Conservation (phyloP, 2,888 invertebrate species). For the Rotaria magnacalcarata region DNA sequence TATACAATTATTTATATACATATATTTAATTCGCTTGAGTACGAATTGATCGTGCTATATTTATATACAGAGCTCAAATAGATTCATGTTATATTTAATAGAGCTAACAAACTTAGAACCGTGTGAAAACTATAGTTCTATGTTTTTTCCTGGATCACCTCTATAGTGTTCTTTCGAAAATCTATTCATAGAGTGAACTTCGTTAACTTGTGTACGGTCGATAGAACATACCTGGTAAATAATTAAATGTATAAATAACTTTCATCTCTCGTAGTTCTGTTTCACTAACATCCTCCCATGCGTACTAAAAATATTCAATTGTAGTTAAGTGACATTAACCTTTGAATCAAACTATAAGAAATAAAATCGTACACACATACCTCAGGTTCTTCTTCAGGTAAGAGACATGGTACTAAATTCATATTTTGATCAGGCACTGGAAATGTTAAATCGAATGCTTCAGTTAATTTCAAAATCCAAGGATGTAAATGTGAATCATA, state of each 20-base stretch:
- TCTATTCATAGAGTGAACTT: too few relatives aligned
- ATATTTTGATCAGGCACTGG: slow-evolving; percentile 49
- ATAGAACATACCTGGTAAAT: slow-evolving; percentile 51
- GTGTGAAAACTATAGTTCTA: too few relatives aligned
- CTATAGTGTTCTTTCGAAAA: too few relatives aligned
- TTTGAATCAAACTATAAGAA: slow-evolving; percentile 33
- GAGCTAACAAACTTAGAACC: too few relatives aligned
- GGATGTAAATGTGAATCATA: slow-evolving; percentile 49
- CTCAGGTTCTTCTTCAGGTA: slow-evolving; percentile 55
- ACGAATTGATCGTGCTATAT: too few relatives aligned
- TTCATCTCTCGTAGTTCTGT: slow-evolving; percentile 50
- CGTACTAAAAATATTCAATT: slow-evolving; percentile 20
- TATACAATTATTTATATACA: too few relatives aligned
- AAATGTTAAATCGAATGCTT: slow-evolving; percentile 59
- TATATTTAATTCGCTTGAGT: too few relatives aligned
- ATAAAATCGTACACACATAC: slow-evolving; percentile 50
- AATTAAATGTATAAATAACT: slow-evolving; percentile 56
- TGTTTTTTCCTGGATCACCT: too few relatives aligned
- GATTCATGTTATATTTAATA: too few relatives aligned
- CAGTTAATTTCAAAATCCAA: slow-evolving; percentile 58
- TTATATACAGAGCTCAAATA: too few relatives aligned
- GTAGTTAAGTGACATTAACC: slow-evolving; percentile 50
- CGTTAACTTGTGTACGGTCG: too few relatives aligned
- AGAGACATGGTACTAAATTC: slow-evolving; percentile 58
- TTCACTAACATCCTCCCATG: background rate